Evolutionary conservation across 1,140 invertebrate genomes (phyloP), one percentile per base, ranked within the genome.

Genomic region (Listronotus bonariensis): DNA sequence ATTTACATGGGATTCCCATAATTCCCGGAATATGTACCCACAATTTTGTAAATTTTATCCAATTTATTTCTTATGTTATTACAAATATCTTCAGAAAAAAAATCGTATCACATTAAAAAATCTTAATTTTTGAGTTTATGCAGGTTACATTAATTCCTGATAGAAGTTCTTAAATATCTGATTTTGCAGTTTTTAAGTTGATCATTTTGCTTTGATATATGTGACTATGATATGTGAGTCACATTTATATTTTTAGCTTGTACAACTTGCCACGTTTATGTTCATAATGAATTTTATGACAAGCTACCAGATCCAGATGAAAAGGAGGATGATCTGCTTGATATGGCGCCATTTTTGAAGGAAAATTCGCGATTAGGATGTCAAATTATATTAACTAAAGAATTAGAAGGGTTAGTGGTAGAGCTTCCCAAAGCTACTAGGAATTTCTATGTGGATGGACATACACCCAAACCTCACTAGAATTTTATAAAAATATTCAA

Each of bases 371-470:
- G 97, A 82, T 82, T 98, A 82, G 92, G 96, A 72, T 99, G 97
- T 83, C 97, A 99, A 86, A 97, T 99, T 73, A 87, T 91, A 63
- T 80, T 99, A 38, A 92, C 85, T 0, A 96, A 97, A 82, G 92
- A 96, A 64, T 80, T 98, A 67, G 93, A 99, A 68, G 96, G 96
- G 3, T 87, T 99, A 58, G 89, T 90, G 80, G 70, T 99, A 34
- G 83, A 86, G 74, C 81, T 99, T 67, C 97, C 97, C 15, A 84
- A 87, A 79, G 93, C 92, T 20, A 99, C 97, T 6, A 86, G 95
- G 68, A 99, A 99, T 78, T 99, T 99, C 80, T 99, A 99, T 84
- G 97, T 99, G 12, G 97, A 99, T 82, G 97, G 96, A 31, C 95
- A 98, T 74, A 93, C 91, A 40, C 76, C 76, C 43, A 77, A 77